These are phyloP conservation scores for Zeuzera pyrina DNA, from an alignment of 2,888 invertebrate species.

Conservation along the genomic window DNA sequence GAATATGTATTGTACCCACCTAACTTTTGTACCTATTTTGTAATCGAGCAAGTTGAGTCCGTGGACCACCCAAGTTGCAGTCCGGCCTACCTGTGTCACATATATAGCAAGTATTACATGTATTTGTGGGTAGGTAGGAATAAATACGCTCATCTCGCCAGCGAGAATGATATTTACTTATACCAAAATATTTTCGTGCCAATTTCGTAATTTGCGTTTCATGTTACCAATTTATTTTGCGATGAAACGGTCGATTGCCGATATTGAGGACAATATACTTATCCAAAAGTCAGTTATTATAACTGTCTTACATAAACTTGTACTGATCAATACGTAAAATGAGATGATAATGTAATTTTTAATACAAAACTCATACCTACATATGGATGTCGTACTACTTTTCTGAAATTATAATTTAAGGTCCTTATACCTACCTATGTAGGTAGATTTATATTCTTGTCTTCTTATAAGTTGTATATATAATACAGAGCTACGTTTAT, in stretches of 20 bases:
- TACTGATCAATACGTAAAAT: constrained; percentile 34
- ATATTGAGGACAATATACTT: constrained; percentile 50
- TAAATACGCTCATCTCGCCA: constrained; percentile 2
- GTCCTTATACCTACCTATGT: too few species aligned
- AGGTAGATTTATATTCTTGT: too few species aligned
- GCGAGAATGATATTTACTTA: constrained; percentile 22
- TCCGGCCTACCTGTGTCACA: constrained; percentile 34
- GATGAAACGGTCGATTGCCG: constrained; percentile 34
- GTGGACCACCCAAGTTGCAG: constrained; percentile 62
- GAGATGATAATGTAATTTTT: constrained; percentile 47
- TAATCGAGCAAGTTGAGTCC: constrained; percentile 51
- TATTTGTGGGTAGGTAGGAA: constrained; percentile 5
- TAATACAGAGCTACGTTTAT: too few species aligned
- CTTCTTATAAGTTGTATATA: too few species aligned
- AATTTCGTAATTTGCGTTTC: constrained; percentile 64
- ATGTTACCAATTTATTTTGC: constrained; percentile 54
- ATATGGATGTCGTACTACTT: too few species aligned
- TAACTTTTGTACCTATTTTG: constrained; percentile 31
- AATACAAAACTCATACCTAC: too few species aligned
- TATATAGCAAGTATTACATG: constrained; percentile 6
- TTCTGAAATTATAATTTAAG: too few species aligned
- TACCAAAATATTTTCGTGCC: constrained; percentile 35
- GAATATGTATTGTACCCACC: too few species aligned
- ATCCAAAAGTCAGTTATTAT: constrained; percentile 31
- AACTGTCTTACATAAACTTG: constrained; percentile 35